These are phyloP conservation scores for Monomorium pharaonis DNA, from an alignment of 1,140 invertebrate genomes.

Conservation along the genomic window DNA sequence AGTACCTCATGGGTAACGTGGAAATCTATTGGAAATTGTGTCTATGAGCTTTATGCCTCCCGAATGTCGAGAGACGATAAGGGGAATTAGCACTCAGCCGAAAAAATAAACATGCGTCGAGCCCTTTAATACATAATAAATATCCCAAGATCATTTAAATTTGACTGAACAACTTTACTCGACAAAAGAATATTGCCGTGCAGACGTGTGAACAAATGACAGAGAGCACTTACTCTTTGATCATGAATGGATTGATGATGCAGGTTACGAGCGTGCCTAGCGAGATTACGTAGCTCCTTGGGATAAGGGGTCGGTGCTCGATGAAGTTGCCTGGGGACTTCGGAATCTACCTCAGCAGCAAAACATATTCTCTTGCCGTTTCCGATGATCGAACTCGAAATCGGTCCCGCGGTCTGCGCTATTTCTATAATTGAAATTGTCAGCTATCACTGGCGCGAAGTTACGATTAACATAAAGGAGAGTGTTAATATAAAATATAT, in stretches of 20 bases:
- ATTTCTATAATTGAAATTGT: slow-evolving; percentile 71
- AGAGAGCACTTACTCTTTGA: slow-evolving; percentile 78
- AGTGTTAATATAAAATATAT: slow-evolving; percentile 6
- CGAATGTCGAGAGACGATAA: too few relatives aligned
- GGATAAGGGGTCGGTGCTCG: slow-evolving; percentile 96
- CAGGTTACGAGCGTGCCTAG: slow-evolving; percentile 89
- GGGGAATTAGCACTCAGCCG: too few relatives aligned
- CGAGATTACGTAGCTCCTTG: slow-evolving; percentile 94
- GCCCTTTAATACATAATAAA: too few relatives aligned
- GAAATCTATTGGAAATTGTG: too few relatives aligned
- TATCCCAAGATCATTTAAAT: too few relatives aligned
- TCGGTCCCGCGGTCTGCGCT: slow-evolving; percentile 79
- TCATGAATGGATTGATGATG: slow-evolving; percentile 82
- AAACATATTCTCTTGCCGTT: slow-evolving; percentile 89
- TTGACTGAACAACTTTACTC: not conserved
- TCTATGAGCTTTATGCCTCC: too few relatives aligned
- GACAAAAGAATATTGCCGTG: not conserved
- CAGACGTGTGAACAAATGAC: not conserved
- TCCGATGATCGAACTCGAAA: slow-evolving; percentile 79
- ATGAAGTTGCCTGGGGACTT: slow-evolving; percentile 87
- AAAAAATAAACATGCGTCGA: too few relatives aligned
- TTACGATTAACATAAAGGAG: slow-evolving; percentile 14
- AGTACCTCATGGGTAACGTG: too few relatives aligned
- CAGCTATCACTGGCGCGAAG: not conserved
- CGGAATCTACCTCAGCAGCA: slow-evolving; percentile 87